These are phyloP conservation scores for Xiphorhynchus elegans DNA, from an alignment of 2,113 vertebrate genomes.

Conservation along the genomic window DNA sequence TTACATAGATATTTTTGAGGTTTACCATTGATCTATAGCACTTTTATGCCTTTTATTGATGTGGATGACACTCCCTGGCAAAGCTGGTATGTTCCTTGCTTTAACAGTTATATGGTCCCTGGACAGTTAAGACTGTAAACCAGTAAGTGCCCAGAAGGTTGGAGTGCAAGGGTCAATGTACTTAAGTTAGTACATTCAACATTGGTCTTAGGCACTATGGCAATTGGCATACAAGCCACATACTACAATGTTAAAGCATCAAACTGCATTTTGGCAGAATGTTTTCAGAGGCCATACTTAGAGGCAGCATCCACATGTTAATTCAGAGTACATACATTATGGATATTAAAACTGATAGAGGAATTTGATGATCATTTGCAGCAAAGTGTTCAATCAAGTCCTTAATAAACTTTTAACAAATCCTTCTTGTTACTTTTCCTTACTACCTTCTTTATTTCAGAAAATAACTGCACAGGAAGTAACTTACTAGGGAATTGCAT, in stretches of 20 bases:
- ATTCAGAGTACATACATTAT: background rate
- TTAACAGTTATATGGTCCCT: background rate
- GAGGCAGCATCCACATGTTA: background rate
- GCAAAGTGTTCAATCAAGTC: background rate
- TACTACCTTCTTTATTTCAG: background rate
- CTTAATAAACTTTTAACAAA: background rate
- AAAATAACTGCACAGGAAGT: background rate
- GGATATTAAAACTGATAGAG: background rate
- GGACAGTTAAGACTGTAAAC: conserved; percentile 20
- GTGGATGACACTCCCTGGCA: background rate
- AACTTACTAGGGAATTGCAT: background rate
- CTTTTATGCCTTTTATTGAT: background rate
- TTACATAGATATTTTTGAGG: background rate
- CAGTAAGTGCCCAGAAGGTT: conserved; percentile 14
- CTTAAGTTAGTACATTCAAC: conserved; percentile 1
- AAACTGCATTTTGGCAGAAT: background rate
- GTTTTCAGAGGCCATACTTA: background rate
- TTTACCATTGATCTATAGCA: background rate
- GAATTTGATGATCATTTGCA: background rate
- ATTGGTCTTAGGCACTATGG: background rate
- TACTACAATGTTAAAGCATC: conserved; percentile 10
- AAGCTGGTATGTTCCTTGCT: background rate
- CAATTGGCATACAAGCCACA: background rate
- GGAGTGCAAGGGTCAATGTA: conserved; percentile 45
- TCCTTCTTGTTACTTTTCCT: background rate